Evolutionary conservation across 2,888 invertebrate genomes (phyloP).

Genomic region (Coecobrya sp.): DNA sequence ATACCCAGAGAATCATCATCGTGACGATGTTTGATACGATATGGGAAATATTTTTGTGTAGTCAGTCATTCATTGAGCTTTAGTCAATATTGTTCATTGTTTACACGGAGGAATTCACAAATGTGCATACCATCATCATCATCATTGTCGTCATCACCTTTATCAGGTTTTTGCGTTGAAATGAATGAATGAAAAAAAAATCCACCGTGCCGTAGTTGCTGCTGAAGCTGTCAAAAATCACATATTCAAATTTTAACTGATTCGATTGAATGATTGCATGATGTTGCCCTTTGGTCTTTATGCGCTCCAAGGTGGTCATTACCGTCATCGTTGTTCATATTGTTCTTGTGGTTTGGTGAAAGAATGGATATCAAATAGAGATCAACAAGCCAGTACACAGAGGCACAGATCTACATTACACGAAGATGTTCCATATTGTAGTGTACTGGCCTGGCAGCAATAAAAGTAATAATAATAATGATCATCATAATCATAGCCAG

Average conservation of each 20-base stretch:
- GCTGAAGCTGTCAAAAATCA: constrained; percentile 61
- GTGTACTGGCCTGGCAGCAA: constrained; percentile 30
- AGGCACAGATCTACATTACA: constrained; percentile 65
- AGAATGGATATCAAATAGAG: constrained; percentile 29
- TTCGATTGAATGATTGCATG: constrained; percentile 79
- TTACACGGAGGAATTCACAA: constrained; percentile 57
- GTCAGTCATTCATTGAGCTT: constrained; percentile 45
- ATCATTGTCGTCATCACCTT: constrained; percentile 23
- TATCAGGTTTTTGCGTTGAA: constrained; percentile 54
- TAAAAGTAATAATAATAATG: constrained; percentile 39
- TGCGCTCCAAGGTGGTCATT: constrained; percentile 77
- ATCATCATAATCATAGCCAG: constrained; percentile 17
- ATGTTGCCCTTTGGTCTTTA: constrained; percentile 78
- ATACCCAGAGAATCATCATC: constrained; percentile 51
- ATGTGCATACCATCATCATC: constrained; percentile 41
- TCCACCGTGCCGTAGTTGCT: not conserved
- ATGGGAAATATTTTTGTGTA: constrained; percentile 36
- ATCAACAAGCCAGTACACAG: constrained; percentile 28
- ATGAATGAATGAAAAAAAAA: constrained; percentile 42
- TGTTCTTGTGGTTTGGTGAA: constrained; percentile 40
- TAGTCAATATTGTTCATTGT: constrained; percentile 59
- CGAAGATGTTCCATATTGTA: constrained; percentile 67
- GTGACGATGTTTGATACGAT: constrained; percentile 44
- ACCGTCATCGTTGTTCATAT: constrained; percentile 49
- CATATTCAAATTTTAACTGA: constrained; percentile 52